Percentiles rank a stretch among this genome's conserved stretches.
phyloP scores from a whole-genome alignment of 2,113 vertebrate species.

The Pomatostomus ruficeps region DNA sequence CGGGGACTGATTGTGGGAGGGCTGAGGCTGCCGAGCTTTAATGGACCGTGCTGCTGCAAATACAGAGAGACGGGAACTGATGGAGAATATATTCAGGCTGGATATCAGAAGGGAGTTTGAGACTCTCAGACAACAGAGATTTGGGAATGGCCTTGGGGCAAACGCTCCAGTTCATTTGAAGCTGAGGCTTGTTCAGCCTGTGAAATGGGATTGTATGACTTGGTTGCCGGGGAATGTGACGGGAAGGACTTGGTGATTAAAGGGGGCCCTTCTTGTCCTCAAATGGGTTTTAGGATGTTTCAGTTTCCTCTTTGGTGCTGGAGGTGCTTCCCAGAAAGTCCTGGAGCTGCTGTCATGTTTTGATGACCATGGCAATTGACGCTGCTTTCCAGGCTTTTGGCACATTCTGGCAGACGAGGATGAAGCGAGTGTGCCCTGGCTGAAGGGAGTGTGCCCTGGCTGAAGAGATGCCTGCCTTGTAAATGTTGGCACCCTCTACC shows the following conservation, averaged over 20 bases:
- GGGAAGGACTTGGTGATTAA: conserved; percentile 55
- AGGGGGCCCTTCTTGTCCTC: conserved; percentile 46
- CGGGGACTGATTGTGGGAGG: not conserved
- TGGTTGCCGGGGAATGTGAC: conserved; percentile 41
- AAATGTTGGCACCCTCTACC: not conserved
- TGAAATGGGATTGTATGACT: conserved; percentile 60
- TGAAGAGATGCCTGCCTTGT: not conserved
- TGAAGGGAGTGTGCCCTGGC: not conserved
- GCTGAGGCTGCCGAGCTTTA: not conserved
- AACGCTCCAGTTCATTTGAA: conserved; percentile 58
- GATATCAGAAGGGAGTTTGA: conserved; percentile 24
- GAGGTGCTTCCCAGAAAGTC: conserved; percentile 25
- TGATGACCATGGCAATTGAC: conserved; percentile 3
- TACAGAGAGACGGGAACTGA: conserved; percentile 2
- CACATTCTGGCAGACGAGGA: not conserved
- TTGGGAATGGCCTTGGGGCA: conserved; percentile 49
- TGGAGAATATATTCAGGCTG: conserved; percentile 41
- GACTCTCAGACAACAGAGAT: conserved; percentile 50
- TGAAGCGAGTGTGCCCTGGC: accelerated
- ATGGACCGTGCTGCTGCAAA: conserved; percentile 8
- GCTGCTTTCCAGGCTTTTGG: not conserved
- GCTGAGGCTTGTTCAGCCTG: conserved; percentile 48
- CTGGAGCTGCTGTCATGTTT: conserved; percentile 40
- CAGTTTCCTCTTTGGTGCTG: conserved; percentile 17
- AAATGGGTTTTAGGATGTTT: conserved; percentile 21